Percentiles rank a stretch among this genome's conserved stretches.
Evolutionary conservation across 2,113 vertebrate genomes (phyloP).

Genomic region (Ornithorhynchus anatinus): DNA sequence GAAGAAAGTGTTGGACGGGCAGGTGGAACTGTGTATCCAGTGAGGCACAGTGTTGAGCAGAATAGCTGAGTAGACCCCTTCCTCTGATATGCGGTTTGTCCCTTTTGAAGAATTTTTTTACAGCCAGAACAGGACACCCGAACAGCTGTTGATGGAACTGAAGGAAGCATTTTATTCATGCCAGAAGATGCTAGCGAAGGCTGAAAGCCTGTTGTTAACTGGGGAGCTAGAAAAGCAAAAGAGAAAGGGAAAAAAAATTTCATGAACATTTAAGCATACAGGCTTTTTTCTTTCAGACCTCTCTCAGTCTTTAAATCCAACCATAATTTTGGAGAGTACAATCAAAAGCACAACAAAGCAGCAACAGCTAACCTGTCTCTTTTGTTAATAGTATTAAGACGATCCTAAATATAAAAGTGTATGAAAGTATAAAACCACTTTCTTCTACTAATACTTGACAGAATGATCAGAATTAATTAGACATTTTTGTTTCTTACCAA

Average conservation of each 20-base stretch:
- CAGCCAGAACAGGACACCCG: constrained; percentile 90
- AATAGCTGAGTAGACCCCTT: constrained; percentile 93
- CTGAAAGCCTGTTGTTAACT: constrained; percentile 79
- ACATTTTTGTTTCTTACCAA: constrained; percentile 78
- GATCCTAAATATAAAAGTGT: no score
- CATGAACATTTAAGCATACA: constrained; percentile 30
- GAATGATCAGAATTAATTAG: constrained; percentile 38
- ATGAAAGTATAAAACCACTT: constrained; percentile 23
- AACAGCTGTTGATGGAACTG: constrained; percentile 72
- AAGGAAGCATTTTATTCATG: constrained; percentile 74
- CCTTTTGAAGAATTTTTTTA: constrained; percentile 90
- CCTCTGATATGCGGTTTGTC: constrained; percentile 96
- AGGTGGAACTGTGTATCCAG: constrained; percentile 84
- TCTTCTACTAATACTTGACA: constrained; percentile 13
- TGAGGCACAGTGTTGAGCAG: constrained; percentile 93
- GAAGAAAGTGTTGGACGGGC: constrained; percentile 63
- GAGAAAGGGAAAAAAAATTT: constrained; percentile 10
- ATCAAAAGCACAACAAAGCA: constrained; percentile 34
- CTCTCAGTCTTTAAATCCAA: neutral
- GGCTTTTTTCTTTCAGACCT: constrained; percentile 21
- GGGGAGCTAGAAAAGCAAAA: constrained; percentile 69
- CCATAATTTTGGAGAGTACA: constrained; percentile 11
- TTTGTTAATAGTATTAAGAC: no score
- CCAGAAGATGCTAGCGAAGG: constrained; percentile 73
- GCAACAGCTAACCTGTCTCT: no score